Evolutionary conservation across 2,797 vertebrate genomes (phyloP).

Genomic region (Acrocephalus scirpaceus): DNA sequence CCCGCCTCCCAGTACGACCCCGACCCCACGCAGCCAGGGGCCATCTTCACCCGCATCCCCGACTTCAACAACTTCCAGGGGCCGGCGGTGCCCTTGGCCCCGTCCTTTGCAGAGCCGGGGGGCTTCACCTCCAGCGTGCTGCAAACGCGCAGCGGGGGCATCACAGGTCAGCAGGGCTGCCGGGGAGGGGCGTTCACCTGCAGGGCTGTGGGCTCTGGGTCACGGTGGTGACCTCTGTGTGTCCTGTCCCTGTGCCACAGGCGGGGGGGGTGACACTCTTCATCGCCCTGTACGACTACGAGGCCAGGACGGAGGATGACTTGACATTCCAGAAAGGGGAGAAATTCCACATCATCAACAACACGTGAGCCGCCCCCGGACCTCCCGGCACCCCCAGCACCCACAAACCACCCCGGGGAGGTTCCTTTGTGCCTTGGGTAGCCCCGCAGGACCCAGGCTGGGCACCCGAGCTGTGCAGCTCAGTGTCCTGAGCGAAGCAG

Average conservation of each 20-base stretch:
- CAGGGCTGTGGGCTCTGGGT: rapidly evolving
- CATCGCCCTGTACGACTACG: slow-evolving; percentile 92
- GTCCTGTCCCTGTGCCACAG: slow-evolving; percentile 59
- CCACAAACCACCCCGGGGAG: rapidly evolving
- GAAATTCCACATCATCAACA: slow-evolving; percentile 97
- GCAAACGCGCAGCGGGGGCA: slow-evolving; percentile 56
- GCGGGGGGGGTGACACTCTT: slow-evolving; percentile 89
- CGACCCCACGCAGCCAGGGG: slow-evolving; percentile 51
- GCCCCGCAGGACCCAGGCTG: not conserved
- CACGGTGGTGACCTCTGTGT: not conserved
- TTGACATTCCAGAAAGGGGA: slow-evolving; percentile 93
- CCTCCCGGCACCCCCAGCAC: not conserved
- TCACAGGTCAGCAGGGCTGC: slow-evolving; percentile 22
- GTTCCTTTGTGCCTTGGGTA: not conserved
- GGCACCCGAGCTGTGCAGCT: not conserved
- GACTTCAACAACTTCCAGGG: slow-evolving; percentile 80
- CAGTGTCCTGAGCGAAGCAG: too few species aligned
- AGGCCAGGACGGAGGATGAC: slow-evolving; percentile 93
- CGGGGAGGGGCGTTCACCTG: rapidly evolving
- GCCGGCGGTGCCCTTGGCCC: not conserved
- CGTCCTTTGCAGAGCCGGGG: not conserved
- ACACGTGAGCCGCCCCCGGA: slow-evolving; percentile 80
- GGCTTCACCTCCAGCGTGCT: not conserved
- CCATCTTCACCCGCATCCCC: slow-evolving; percentile 78
- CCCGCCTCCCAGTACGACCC: slow-evolving; percentile 63